Conservation (phyloP, 2,888 invertebrate species). For the Drosophila ustulata region DNA sequence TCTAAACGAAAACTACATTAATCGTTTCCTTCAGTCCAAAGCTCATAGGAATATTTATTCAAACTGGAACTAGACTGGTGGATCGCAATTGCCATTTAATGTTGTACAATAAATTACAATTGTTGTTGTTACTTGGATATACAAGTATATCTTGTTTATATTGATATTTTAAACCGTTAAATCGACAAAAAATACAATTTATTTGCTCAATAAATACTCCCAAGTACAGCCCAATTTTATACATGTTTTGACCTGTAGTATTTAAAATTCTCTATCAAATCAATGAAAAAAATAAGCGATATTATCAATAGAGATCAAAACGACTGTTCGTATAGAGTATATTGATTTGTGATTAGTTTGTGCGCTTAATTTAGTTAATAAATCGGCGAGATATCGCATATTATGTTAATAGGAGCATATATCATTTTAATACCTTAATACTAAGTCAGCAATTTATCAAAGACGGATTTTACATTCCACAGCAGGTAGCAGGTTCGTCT, state of each 20-base stretch:
- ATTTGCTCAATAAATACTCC: too few relatives aligned
- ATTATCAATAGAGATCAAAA: too few relatives aligned
- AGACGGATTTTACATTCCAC: slow-evolving; percentile 33
- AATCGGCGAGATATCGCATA: slow-evolving; percentile 52
- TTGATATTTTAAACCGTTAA: background rate
- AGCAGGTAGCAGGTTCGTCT: slow-evolving; percentile 32
- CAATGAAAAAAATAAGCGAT: too few relatives aligned
- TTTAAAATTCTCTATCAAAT: too few relatives aligned
- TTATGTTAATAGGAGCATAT: slow-evolving; percentile 45
- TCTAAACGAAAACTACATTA: background rate
- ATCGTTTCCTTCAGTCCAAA: background rate
- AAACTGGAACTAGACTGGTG: slow-evolving; percentile 1
- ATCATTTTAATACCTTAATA: slow-evolving; percentile 40
- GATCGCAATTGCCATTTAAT: background rate
- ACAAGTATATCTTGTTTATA: background rate
- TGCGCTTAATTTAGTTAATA: slow-evolving; percentile 49
- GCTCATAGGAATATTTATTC: background rate
- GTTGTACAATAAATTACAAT: background rate
- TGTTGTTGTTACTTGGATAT: background rate
- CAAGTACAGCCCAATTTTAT: too few relatives aligned
- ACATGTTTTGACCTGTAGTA: too few relatives aligned
- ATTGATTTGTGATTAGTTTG: slow-evolving; percentile 10
- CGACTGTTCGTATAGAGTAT: slow-evolving; percentile 7
- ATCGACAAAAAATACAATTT: background rate
- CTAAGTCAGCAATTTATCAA: slow-evolving; percentile 29